Evolutionary conservation across 1,140 invertebrate genomes (phyloP).

Genomic region (Drosophila busckii): DNA sequence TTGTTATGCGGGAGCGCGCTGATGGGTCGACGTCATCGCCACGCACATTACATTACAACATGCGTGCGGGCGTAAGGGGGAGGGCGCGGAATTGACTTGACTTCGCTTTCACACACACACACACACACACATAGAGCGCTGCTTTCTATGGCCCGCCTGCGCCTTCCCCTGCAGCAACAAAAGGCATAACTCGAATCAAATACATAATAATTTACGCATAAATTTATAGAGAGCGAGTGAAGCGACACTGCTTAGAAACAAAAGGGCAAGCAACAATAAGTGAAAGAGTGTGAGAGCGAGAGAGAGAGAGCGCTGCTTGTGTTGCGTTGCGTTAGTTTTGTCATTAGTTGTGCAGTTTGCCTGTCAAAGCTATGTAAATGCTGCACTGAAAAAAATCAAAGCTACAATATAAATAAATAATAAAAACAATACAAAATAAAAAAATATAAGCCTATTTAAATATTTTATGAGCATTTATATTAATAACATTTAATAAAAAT

Average conservation of each 20-base stretch:
- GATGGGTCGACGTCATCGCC: conserved; percentile 40
- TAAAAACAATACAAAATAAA: too few relatives aligned
- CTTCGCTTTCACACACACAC: conserved; percentile 39
- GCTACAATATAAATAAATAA: too few relatives aligned
- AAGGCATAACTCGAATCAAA: conserved; percentile 3
- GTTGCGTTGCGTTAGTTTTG: conserved; percentile 32
- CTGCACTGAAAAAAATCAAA: not conserved
- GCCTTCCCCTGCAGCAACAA: not conserved
- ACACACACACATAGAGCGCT: conserved; percentile 12
- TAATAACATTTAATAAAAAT: too few relatives aligned
- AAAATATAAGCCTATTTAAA: too few relatives aligned
- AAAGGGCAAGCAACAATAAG: not conserved
- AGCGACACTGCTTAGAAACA: conserved; percentile 9
- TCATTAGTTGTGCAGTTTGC: conserved; percentile 10
- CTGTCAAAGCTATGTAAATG: conserved; percentile 29
- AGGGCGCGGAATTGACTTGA: conserved; percentile 9
- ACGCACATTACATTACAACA: conserved; percentile 41
- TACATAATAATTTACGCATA: conserved; percentile 34
- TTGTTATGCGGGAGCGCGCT: conserved; percentile 40
- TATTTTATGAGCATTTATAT: too few relatives aligned
- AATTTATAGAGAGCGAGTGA: conserved; percentile 10
- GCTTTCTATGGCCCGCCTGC: conserved; percentile 36
- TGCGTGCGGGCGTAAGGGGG: conserved; percentile 3
- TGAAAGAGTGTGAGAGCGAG: conserved; percentile 13
- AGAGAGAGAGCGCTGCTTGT: conserved; percentile 21